These are phyloP conservation scores for Grapholita molesta DNA, from an alignment of 1,140 invertebrate genomes.

Conservation along the genomic window DNA sequence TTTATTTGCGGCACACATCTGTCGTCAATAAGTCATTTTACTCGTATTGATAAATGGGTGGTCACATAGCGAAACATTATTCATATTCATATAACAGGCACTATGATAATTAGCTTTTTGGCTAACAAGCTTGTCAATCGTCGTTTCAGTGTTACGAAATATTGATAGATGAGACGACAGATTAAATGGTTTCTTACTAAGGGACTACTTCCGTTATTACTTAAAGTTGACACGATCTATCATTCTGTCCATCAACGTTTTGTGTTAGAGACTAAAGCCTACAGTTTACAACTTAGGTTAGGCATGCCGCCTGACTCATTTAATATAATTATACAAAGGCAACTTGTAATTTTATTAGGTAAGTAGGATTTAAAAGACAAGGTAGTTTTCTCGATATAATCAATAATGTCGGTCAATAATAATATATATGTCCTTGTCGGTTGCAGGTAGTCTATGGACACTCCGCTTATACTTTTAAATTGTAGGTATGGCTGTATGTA, in stretches of 20 bases:
- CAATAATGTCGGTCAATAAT: too few relatives aligned
- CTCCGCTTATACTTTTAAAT: too few relatives aligned
- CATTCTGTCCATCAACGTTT: not conserved
- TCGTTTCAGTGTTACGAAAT: not conserved
- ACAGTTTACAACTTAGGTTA: not conserved
- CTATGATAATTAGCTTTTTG: not conserved
- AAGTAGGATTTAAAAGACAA: too few relatives aligned
- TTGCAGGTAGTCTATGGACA: too few relatives aligned
- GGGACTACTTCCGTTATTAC: not conserved
- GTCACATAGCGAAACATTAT: not conserved
- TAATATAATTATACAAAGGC: too few relatives aligned
- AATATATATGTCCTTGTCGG: too few relatives aligned
- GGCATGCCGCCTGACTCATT: too few relatives aligned
- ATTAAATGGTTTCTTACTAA: not conserved
- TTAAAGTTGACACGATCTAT: not conserved
- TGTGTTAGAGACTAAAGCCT: not conserved
- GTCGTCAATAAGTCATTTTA: constrained; percentile 15
- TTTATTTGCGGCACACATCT: constrained; percentile 14
- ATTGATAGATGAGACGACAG: not conserved
- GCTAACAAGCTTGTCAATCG: not conserved
- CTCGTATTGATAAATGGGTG: constrained; percentile 3
- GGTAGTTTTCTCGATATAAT: too few relatives aligned
- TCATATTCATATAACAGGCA: not conserved
- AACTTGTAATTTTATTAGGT: too few relatives aligned
- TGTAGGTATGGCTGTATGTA: too few relatives aligned